phyloP scores from a whole-genome alignment of 2,113 vertebrate species.

The Hoplias malabaricus region DNA sequence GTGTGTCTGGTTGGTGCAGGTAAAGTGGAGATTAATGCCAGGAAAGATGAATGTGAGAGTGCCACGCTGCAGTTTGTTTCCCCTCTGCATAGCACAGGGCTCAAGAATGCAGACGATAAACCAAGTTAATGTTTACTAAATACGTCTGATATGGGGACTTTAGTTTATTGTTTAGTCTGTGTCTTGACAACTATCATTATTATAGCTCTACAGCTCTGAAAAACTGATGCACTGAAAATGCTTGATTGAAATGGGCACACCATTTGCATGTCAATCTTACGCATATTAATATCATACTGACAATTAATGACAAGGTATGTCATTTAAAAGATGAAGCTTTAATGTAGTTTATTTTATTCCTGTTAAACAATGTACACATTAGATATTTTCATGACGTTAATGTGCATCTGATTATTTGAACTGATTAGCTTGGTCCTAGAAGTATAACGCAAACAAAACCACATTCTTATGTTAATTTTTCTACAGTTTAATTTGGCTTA shows the following conservation, averaged over 20 bases:
- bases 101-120: slow-evolving; percentile 14
- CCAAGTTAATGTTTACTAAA: slow-evolving; percentile 31
- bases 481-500: no score
- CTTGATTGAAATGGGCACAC: background rate
- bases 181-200: background rate
- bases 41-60: slow-evolving; percentile 22
- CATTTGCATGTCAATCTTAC: no score
- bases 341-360: no score
- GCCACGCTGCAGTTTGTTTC: slow-evolving; percentile 11
- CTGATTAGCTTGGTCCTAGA: no score
- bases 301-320: no score
- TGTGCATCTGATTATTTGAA: no score
- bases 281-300: no score
- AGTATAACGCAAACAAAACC: no score
- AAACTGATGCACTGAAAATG: background rate
- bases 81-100: background rate
- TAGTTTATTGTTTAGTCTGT: slow-evolving; percentile 4
- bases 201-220: background rate
- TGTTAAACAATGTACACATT: no score
- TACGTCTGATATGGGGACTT: background rate
- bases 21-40: slow-evolving; percentile 26
- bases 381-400: no score
- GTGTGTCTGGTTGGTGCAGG: slow-evolving; percentile 38
- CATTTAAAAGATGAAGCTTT: background rate
- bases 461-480: no score